These are phyloP conservation scores for Halictus quadricinctus DNA, from an alignment of 2,888 invertebrate species.

Conservation along the genomic window DNA sequence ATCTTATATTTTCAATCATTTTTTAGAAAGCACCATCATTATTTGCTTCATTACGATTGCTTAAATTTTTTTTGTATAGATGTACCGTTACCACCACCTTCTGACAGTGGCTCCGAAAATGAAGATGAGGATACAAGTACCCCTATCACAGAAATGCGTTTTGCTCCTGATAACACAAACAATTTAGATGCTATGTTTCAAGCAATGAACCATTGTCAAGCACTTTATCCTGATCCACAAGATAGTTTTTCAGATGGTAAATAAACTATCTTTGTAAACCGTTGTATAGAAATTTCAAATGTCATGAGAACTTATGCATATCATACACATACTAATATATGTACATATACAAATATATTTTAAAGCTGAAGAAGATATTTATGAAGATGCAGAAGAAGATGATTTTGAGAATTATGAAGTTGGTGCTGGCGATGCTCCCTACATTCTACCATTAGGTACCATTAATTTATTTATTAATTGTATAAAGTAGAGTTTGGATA, in stretches of 20 bases:
- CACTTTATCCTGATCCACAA: conserved; percentile 90
- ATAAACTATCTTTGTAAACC: neutral
- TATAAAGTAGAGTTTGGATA: neutral
- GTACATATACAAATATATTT: conserved; percentile 36
- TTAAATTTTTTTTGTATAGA: conserved; percentile 56
- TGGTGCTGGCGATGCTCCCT: conserved; percentile 82
- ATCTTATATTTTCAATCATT: neutral
- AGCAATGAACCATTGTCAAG: conserved; percentile 90
- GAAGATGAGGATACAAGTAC: conserved; percentile 84
- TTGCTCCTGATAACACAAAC: conserved; percentile 87
- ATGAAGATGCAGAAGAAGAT: conserved; percentile 83
- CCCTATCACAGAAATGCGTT: conserved; percentile 88
- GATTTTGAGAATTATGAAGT: conserved; percentile 82
- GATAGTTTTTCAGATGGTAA: conserved; percentile 84
- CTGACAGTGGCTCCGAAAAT: conserved; percentile 72
- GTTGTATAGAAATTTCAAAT: neutral
- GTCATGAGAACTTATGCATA: conserved; percentile 3
- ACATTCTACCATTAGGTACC: conserved; percentile 77
- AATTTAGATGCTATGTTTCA: conserved; percentile 88
- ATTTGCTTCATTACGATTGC: neutral
- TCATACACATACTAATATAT: neutral
- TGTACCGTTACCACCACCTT: conserved; percentile 66
- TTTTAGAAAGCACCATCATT: neutral
- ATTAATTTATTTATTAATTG: conserved; percentile 25
- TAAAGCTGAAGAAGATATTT: conserved; percentile 83